Percentiles rank a stretch among this genome's conserved stretches.
phyloP scores from a whole-genome alignment of 2,888 invertebrate genomes.

The Tuberolachnus salignus region DNA sequence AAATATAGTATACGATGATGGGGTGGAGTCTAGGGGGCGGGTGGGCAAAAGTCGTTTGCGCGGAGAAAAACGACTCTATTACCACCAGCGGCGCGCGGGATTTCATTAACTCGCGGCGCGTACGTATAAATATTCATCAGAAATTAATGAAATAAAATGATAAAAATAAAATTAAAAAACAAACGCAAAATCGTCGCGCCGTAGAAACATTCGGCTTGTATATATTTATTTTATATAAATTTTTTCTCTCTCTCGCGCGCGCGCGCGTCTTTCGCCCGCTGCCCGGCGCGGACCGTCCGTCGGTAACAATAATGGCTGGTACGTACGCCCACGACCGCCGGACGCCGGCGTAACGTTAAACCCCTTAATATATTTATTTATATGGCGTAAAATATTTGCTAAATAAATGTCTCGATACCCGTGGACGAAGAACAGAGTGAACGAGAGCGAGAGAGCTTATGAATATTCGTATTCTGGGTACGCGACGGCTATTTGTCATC shows the following conservation, averaged over 20 bases:
- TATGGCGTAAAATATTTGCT: no score
- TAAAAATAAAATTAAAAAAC: no score
- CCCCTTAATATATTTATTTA: neutral
- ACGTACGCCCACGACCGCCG: neutral
- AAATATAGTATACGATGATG: neutral
- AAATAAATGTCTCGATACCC: conserved; percentile 24
- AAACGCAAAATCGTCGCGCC: conserved; percentile 45
- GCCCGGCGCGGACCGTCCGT: neutral
- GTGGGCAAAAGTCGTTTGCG: conserved; percentile 37
- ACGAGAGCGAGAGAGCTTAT: no score
- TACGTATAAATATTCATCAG: conserved; percentile 54
- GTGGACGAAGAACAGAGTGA: no score
- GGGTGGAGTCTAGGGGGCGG: neutral
- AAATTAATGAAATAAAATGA: conserved; percentile 56
- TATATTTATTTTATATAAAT: neutral
- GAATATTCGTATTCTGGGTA: conserved; percentile 38
- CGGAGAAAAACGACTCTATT: conserved; percentile 55
- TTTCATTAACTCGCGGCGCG: conserved; percentile 50
- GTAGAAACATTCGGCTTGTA: neutral
- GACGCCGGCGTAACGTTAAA: conserved; percentile 32
- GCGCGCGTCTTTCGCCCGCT: conserved; percentile 19
- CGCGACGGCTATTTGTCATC: conserved; percentile 36
- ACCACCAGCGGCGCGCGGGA: conserved; percentile 19
- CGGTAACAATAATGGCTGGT: conserved; percentile 34
- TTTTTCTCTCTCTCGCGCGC: conserved; percentile 28